phyloP scores from a whole-genome alignment of 2,888 invertebrate species.

The Aleiodes testaceus region DNA sequence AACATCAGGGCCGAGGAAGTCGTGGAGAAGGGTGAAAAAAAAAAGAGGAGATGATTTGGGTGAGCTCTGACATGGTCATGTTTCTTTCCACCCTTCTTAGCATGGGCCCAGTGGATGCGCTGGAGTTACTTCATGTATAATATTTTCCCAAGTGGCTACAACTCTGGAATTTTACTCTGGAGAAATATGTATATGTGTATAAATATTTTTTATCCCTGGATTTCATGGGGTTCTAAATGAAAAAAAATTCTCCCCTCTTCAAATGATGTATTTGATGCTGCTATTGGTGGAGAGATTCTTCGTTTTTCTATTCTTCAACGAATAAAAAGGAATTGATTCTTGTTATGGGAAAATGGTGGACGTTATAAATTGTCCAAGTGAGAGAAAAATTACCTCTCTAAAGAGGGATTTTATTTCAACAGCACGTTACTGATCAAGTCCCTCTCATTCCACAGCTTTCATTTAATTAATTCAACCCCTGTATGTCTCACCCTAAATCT shows the following conservation, averaged over 20 bases:
- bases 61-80: neutral
- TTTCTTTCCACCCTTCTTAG: conserved; percentile 2
- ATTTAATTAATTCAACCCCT: conserved; percentile 45
- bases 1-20: conserved; percentile 8
- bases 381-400: conserved; percentile 17
- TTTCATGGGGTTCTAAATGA: no score
- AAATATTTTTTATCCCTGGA: no score
- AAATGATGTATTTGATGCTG: no score
- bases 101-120: no score
- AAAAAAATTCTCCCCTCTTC: no score
- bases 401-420: conserved; percentile 7
- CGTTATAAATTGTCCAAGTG: conserved; percentile 11
- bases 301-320: neutral
- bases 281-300: neutral
- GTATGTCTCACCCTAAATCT: conserved; percentile 30
- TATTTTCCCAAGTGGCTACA: no score
- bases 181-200: no score
- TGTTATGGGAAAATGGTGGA: neutral
- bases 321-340: conserved; percentile 12
- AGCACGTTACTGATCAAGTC: neutral
- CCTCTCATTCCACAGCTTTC: conserved; percentile 10
- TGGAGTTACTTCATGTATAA: no score
- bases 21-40: no score
- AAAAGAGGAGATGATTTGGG: neutral
- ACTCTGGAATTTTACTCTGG: no score